A percentile compares a stretch with the other conserved stretches of the same genome.
Conservation (phyloP, 2,888 invertebrate genomes). For the Diaphora mendica region DNA sequence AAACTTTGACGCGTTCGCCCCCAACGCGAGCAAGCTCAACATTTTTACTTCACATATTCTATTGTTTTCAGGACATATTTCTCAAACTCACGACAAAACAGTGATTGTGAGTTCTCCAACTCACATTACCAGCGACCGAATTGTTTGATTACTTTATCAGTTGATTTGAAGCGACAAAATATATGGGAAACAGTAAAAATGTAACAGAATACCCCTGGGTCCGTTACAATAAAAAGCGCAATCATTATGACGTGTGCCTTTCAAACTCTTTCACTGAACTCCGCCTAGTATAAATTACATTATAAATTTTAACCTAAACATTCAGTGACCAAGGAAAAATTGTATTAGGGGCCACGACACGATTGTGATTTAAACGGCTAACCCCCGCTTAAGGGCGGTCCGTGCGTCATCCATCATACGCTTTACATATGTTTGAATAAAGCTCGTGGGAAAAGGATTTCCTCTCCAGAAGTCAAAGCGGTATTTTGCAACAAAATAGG, state of each 20-base stretch:
- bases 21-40: slow-evolving; percentile 46
- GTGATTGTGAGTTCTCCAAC: slow-evolving; percentile 58
- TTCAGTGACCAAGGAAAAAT: slow-evolving; percentile 82
- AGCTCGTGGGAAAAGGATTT: slow-evolving; percentile 87
- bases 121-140: slow-evolving; percentile 59
- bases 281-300: slow-evolving; percentile 76
- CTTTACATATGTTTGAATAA: slow-evolving; percentile 88
- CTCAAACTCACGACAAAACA: slow-evolving; percentile 58
- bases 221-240: slow-evolving; percentile 76
- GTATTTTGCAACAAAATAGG: slow-evolving; percentile 70
- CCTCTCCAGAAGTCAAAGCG: slow-evolving; percentile 85
- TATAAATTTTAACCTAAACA: slow-evolving; percentile 78
- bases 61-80: slow-evolving; percentile 73
- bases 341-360: slow-evolving; percentile 74
- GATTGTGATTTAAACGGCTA: slow-evolving; percentile 84
- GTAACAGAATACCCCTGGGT: slow-evolving; percentile 74
- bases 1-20: slow-evolving; percentile 71
- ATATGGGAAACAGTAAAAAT: slow-evolving; percentile 38
- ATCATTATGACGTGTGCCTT: slow-evolving; percentile 80
- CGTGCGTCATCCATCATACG: slow-evolving; percentile 85
- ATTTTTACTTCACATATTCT: slow-evolving; percentile 67
- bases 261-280: slow-evolving; percentile 73
- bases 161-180: slow-evolving; percentile 34
- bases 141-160: slow-evolving; percentile 60
- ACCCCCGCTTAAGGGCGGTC: slow-evolving; percentile 76